phyloP scores from a whole-genome alignment of 1,140 invertebrate genomes.

The Plectus sambesii region DNA sequence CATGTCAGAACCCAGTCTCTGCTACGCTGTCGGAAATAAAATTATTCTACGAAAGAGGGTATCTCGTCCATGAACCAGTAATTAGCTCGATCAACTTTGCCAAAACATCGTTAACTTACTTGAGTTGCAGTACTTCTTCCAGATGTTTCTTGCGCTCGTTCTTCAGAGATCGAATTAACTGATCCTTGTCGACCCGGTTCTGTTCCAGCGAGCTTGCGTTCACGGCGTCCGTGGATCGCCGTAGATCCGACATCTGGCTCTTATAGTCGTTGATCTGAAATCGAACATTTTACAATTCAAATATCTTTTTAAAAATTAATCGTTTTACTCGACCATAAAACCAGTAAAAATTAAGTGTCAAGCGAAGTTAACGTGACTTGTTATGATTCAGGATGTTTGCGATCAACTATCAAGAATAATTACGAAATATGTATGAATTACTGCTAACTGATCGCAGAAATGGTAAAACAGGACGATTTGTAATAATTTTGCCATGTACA shows the following conservation, averaged over 20 bases:
- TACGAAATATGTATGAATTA: no score
- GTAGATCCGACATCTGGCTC: conserved; percentile 36
- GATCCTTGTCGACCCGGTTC: conserved; percentile 51
- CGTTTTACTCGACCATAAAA: no score
- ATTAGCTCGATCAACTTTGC: not conserved
- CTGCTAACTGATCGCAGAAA: no score
- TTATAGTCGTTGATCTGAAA: conserved; percentile 44
- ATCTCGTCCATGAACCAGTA: not conserved
- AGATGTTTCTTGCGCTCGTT: conserved; percentile 58
- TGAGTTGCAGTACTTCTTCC: conserved; percentile 64
- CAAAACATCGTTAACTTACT: conserved; percentile 60
- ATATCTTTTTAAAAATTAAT: no score
- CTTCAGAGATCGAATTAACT: conserved; percentile 52
- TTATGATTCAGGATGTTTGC: no score
- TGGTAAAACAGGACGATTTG: no score
- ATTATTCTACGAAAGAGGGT: not conserved
- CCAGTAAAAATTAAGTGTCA: no score
- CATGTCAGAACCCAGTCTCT: not conserved
- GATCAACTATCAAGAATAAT: no score
- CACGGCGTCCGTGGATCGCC: conserved; percentile 31
- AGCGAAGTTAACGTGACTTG: no score
- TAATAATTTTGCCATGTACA: no score
- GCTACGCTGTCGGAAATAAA: not conserved
- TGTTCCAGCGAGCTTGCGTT: conserved; percentile 61
- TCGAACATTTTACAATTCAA: no score